phyloP scores from a whole-genome alignment of 2,888 invertebrate genomes.

The Limnephilus rhombicus region DNA sequence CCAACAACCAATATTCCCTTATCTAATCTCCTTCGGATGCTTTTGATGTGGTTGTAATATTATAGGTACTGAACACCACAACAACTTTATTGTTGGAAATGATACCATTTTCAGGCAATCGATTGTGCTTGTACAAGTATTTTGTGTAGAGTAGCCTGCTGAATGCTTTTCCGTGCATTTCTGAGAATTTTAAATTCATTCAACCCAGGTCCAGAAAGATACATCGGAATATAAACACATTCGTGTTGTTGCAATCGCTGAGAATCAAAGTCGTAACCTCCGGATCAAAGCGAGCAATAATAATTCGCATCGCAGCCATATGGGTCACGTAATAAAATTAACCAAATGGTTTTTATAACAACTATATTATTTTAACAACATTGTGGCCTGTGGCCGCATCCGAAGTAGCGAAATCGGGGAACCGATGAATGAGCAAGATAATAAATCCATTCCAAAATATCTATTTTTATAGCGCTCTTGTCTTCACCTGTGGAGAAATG shows the following conservation, averaged over 20 bases:
- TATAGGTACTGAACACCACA: not conserved
- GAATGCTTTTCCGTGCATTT: not conserved
- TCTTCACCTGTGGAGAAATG: not conserved
- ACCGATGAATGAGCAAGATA: not conserved
- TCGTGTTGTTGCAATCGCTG: not conserved
- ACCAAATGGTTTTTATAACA: conserved; percentile 1
- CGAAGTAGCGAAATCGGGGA: not conserved
- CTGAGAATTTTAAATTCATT: not conserved
- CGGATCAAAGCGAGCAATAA: not conserved
- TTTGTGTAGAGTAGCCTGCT: not conserved
- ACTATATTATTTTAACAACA: not conserved
- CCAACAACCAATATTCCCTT: not conserved
- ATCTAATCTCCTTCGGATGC: not conserved
- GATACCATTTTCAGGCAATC: not conserved
- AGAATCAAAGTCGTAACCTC: not conserved
- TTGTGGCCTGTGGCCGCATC: not conserved
- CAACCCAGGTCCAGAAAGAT: not conserved
- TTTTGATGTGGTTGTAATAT: not conserved
- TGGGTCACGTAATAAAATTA: conserved; percentile 1
- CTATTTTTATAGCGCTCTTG: not conserved
- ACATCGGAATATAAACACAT: not conserved
- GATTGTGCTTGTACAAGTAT: not conserved
- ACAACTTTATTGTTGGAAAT: not conserved
- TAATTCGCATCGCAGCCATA: not conserved
- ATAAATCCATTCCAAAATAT: not conserved